Evolutionary conservation across 2,113 vertebrate genomes (phyloP).

Genomic region (Cyanoderma ruficeps): DNA sequence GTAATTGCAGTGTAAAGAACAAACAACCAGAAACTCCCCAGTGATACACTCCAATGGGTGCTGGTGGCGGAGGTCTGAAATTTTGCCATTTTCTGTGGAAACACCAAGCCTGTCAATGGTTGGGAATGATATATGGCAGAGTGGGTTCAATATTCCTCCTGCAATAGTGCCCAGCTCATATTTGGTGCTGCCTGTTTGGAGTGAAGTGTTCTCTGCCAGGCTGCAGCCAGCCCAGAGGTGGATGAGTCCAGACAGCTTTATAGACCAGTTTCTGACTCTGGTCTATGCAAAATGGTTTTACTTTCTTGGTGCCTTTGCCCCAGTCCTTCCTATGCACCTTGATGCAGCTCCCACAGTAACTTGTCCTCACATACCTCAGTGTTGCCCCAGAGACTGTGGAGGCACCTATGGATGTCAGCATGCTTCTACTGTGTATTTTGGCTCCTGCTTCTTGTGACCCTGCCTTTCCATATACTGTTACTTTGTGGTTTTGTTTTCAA

Average conservation of each 20-base stretch:
- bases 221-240: not conserved
- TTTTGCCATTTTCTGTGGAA: not conserved
- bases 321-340: not conserved
- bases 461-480: constrained; percentile 5
- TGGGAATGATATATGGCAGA: not conserved
- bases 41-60: not conserved
- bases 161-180: not conserved
- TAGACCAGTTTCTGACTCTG: not conserved
- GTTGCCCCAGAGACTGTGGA: not conserved
- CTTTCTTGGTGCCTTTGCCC: constrained; percentile 47
- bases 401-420: constrained; percentile 7
- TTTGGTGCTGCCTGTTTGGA: not conserved
- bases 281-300: constrained; percentile 17
- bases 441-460: constrained; percentile 36
- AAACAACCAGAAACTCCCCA: not conserved
- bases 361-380: not conserved
- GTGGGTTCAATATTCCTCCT: not conserved
- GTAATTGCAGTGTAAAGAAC: not conserved
- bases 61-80: not conserved
- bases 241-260: not conserved
- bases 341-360: not conserved
- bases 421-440: constrained; percentile 23
- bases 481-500: constrained; percentile 7
- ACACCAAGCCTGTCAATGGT: not conserved
- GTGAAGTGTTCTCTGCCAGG: not conserved